Evolutionary conservation across 2,797 vertebrate species (phyloP).

Genomic region (Squalus acanthias): DNA sequence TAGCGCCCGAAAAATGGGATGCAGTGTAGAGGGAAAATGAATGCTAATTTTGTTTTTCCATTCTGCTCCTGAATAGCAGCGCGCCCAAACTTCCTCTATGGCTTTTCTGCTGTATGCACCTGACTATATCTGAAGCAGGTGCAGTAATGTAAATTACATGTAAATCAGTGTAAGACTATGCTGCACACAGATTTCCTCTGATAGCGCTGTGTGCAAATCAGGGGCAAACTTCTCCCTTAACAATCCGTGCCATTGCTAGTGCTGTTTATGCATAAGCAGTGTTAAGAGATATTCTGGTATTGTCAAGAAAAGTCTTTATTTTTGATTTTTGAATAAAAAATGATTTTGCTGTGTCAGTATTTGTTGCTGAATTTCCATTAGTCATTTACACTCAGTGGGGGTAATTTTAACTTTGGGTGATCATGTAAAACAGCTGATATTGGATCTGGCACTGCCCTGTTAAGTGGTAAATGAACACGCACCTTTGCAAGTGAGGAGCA

Average conservation of each 20-base stretch:
- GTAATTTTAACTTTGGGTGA: background rate
- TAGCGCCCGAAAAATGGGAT: background rate
- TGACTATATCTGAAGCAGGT: background rate
- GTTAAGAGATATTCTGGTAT: background rate
- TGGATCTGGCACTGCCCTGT: background rate
- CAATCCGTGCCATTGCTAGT: too few species aligned
- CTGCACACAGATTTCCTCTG: background rate
- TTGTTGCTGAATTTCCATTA: background rate
- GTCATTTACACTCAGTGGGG: background rate
- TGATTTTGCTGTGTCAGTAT: background rate
- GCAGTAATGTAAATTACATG: background rate
- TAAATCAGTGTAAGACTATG: background rate
- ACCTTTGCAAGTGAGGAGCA: too few species aligned
- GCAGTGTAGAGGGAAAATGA: background rate
- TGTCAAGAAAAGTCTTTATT: background rate
- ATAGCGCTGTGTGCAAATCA: background rate
- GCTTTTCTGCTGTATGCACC: background rate
- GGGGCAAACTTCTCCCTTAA: background rate
- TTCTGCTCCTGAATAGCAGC: background rate
- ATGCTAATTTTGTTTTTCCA: background rate
- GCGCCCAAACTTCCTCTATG: background rate
- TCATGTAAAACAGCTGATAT: background rate
- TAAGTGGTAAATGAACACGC: too few species aligned
- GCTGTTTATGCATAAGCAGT: background rate
- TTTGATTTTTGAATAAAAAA: background rate